Conservation (phyloP, 2,797 vertebrate species). For the Cirrhinus molitorella region DNA sequence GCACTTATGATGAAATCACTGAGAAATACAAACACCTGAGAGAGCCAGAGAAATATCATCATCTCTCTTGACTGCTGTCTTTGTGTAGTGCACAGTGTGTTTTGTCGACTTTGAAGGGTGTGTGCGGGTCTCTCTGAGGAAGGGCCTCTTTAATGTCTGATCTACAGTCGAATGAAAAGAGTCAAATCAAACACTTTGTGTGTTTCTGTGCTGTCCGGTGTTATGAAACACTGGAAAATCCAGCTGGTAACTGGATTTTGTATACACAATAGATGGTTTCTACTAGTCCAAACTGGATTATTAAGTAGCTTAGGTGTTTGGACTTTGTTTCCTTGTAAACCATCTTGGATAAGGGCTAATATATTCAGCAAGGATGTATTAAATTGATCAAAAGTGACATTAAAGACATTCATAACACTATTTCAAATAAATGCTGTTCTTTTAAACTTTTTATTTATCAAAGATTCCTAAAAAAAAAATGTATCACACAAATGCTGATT, state of each 20-base stretch:
- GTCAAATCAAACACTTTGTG: neutral
- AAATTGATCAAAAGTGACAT: neutral
- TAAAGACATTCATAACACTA: neutral
- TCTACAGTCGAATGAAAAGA: neutral
- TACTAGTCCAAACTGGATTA: neutral
- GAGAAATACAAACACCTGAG: conserved; percentile 2
- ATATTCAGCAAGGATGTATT: neutral
- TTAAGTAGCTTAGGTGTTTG: neutral
- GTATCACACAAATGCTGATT: too few species aligned
- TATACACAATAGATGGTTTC: neutral
- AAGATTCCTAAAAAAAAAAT: too few species aligned
- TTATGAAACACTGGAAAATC: neutral
- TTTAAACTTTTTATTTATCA: too few species aligned
- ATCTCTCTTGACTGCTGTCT: conserved; percentile 1
- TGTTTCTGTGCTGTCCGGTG: neutral
- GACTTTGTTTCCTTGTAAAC: neutral
- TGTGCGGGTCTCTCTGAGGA: conserved; percentile 3
- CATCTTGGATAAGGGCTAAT: neutral
- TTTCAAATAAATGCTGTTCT: neutral
- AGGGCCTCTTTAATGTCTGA: conserved; percentile 3
- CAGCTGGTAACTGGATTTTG: neutral
- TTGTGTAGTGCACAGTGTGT: conserved; percentile 12
- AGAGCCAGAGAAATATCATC: conserved; percentile 6
- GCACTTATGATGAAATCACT: conserved; percentile 56
- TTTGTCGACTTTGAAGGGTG: conserved; percentile 1